Evolutionary conservation across 2,113 vertebrate species (phyloP).

Genomic region (Cyanoderma ruficeps): DNA sequence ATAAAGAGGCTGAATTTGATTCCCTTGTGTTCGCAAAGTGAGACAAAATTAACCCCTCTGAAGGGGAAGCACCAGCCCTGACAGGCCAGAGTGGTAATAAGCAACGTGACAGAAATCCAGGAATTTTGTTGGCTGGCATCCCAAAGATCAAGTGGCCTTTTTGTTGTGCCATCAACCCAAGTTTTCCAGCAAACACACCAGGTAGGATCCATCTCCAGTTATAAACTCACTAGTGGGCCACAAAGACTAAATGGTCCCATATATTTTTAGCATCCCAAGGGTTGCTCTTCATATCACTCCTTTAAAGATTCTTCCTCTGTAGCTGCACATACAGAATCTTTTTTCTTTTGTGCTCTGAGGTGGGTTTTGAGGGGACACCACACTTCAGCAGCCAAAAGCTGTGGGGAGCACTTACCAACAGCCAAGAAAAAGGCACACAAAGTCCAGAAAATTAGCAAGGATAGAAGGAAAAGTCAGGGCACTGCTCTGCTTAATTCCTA

Average conservation of each 20-base stretch:
- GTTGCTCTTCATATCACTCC: not conserved
- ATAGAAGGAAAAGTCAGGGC: not conserved
- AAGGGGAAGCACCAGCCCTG: not conserved
- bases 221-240: not conserved
- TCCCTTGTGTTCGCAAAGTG: not conserved
- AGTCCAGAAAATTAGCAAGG: not conserved
- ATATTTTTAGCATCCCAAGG: not conserved
- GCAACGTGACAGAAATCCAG: not conserved
- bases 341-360: not conserved
- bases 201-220: not conserved
- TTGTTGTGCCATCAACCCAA: not conserved
- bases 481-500: not conserved
- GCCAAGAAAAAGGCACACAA: not conserved
- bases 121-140: not conserved
- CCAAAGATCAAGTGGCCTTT: not conserved
- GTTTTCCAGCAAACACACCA: not conserved
- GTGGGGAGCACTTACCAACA: not conserved
- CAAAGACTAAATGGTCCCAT: not conserved
- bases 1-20: constrained; percentile 7
- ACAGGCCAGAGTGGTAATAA: not conserved
- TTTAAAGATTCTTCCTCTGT: not conserved
- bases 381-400: not conserved
- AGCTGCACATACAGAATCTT: not conserved
- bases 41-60: constrained; percentile 10
- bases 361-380: not conserved